phyloP scores from a whole-genome alignment of 2,888 invertebrate species.

The Ferrisia virgata region DNA sequence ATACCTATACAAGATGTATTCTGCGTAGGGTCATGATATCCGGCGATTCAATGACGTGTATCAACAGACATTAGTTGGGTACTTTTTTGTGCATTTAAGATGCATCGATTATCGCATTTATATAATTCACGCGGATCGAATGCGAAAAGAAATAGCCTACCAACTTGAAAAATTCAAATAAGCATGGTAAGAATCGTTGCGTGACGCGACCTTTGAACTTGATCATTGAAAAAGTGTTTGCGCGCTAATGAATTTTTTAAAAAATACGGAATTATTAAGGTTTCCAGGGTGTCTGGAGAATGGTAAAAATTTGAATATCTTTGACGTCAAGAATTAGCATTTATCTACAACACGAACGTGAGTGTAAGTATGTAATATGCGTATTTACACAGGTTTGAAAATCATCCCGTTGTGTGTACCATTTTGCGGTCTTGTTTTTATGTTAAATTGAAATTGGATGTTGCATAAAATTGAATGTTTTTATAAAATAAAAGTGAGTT shows the following conservation, averaged over 20 bases:
- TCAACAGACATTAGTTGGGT: not conserved
- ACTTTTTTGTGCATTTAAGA: not conserved
- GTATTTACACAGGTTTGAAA: not conserved
- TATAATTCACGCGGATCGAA: not conserved
- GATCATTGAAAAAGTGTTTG: constrained; percentile 5
- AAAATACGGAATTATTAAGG: not conserved
- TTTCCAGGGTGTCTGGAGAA: not conserved
- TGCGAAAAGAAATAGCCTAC: not conserved
- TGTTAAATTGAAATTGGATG: not conserved
- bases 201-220: constrained; percentile 23
- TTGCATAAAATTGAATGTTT: not conserved
- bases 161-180: constrained; percentile 5
- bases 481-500: not conserved
- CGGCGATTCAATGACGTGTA: not conserved
- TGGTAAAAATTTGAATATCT: not conserved
- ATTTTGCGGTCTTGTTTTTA: not conserved
- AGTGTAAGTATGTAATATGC: not conserved
- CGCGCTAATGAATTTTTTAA: not conserved
- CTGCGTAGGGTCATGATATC: not conserved
- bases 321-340: constrained; percentile 25
- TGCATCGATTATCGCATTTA: not conserved
- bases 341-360: not conserved
- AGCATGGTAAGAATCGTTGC: no score
- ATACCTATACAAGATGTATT: not conserved
- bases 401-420: not conserved